Percentiles rank a stretch among this genome's conserved stretches.
Conservation (phyloP, 2,113 vertebrate genomes). For the Sinocyclocheilus rhinocerous region DNA sequence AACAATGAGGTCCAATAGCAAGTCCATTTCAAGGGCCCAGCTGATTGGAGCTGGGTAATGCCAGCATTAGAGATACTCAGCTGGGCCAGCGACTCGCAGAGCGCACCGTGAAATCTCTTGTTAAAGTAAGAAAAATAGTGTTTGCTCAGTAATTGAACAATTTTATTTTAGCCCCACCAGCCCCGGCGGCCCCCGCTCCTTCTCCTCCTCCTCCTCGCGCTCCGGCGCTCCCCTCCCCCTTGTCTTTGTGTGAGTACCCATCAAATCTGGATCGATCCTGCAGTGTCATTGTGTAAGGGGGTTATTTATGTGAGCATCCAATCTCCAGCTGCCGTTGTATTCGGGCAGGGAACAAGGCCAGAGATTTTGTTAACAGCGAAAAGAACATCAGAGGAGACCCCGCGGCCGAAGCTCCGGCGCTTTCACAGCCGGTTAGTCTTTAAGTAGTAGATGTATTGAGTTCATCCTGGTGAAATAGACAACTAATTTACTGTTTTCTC, state of each 20-base stretch:
- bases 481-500: conserved; percentile 95
- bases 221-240: conserved; percentile 48
- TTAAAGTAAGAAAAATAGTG: conserved; percentile 99
- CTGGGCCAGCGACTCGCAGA: conserved; percentile 92
- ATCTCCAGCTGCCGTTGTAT: conserved; percentile 98
- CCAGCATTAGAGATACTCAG: conserved; percentile 95
- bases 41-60: conserved; percentile 89
- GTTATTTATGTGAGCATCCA: conserved; percentile 99
- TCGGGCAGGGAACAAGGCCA: conserved; percentile 96
- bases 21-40: conserved; percentile 87
- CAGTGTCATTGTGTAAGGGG: conserved; percentile 91
- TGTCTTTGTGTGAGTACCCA: conserved; percentile 92
- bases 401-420: conserved; percentile 84
- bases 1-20: conserved; percentile 99
- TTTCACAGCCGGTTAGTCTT: conserved; percentile 99
- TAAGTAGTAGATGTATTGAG: conserved; percentile 99
- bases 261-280: conserved; percentile 97
- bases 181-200: conserved; percentile 60
- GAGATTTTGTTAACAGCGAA: conserved; percentile 99
- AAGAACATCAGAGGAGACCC: conserved; percentile 92
- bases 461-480: conserved; percentile 99
- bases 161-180: conserved; percentile 83
- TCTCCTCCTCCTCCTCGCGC: conserved; percentile 56
- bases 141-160: conserved; percentile 99
- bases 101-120: conserved; percentile 99